A percentile compares a stretch with the other conserved stretches of the same genome.
These are phyloP conservation scores for Zaprionus ornatus DNA, from an alignment of 1,140 invertebrate species.

Conservation along the genomic window DNA sequence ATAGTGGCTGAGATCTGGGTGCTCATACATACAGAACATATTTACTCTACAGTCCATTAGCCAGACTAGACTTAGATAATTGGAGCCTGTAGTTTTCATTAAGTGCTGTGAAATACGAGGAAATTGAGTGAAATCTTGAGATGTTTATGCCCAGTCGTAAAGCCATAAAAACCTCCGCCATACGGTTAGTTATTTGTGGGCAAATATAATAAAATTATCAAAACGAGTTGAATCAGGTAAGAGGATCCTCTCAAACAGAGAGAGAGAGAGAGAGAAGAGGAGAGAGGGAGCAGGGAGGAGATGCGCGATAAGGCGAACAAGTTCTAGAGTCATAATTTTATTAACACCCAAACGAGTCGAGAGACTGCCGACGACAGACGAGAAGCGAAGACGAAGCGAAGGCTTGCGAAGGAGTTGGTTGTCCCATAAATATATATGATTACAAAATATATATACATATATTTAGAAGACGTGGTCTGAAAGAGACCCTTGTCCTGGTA, in stretches of 20 bases:
- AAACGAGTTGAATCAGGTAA: conserved; percentile 62
- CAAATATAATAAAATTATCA: conserved; percentile 80
- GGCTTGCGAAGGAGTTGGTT: conserved; percentile 43
- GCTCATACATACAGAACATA: too few species aligned
- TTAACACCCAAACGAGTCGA: conserved; percentile 65
- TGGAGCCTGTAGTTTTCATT: conserved; percentile 46
- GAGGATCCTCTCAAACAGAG: conserved; percentile 39
- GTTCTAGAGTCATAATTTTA: conserved; percentile 71
- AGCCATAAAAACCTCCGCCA: conserved; percentile 52
- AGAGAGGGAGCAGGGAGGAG: background rate
- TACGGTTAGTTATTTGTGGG: conserved; percentile 65
- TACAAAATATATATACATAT: conserved; percentile 77
- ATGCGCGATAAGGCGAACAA: conserved; percentile 56
- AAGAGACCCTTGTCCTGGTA: conserved; percentile 17
- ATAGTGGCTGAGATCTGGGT: too few species aligned
- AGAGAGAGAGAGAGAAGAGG: background rate
- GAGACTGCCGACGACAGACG: conserved; percentile 2
- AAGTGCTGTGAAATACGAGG: conserved; percentile 51
- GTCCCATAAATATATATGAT: conserved; percentile 80
- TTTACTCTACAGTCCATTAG: background rate
- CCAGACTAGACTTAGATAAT: conserved; percentile 5
- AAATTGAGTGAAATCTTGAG: conserved; percentile 42
- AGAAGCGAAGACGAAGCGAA: background rate
- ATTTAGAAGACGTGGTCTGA: conserved; percentile 39
- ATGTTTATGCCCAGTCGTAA: conserved; percentile 58